These are phyloP conservation scores for Pipistrellus pipistrellus DNA, from an alignment of 2,797 vertebrate genomes.

Conservation along the genomic window DNA sequence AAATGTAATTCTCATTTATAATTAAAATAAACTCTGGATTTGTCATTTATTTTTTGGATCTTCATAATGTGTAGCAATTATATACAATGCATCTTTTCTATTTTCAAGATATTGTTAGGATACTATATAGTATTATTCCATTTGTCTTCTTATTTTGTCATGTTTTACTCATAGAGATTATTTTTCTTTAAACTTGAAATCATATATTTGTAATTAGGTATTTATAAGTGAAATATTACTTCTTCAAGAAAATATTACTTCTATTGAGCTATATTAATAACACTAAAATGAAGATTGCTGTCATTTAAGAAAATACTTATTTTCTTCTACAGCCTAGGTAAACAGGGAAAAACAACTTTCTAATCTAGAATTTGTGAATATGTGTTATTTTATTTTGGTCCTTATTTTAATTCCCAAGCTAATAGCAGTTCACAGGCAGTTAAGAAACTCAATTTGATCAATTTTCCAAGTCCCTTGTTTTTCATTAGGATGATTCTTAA, in stretches of 20 bases:
- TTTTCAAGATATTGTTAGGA: slow-evolving; percentile 35
- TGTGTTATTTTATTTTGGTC: slow-evolving; percentile 14
- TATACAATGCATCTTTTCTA: background rate
- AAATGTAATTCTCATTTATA: background rate
- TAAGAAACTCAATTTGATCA: slow-evolving; percentile 80
- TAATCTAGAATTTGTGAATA: slow-evolving; percentile 1
- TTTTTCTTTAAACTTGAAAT: slow-evolving; percentile 46
- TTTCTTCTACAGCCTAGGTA: background rate
- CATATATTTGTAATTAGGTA: background rate
- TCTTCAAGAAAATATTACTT: slow-evolving; percentile 57
- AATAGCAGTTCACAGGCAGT: slow-evolving; percentile 79
- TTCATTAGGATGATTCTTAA: slow-evolving; percentile 82
- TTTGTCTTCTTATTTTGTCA: background rate
- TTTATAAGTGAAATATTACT: slow-evolving; percentile 27
- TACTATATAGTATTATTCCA: background rate
- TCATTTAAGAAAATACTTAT: slow-evolving; percentile 24
- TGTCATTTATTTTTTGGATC: slow-evolving; percentile 18
- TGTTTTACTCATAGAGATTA: background rate
- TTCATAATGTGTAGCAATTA: background rate
- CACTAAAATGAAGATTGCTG: slow-evolving; percentile 41
- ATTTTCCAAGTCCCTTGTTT: slow-evolving; percentile 77
- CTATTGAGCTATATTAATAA: background rate
- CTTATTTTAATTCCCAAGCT: slow-evolving; percentile 72
- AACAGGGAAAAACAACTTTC: background rate
- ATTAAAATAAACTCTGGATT: background rate